Evolutionary conservation across 2,113 vertebrate species (phyloP).

Genomic region (Chloropsis hardwickii): DNA sequence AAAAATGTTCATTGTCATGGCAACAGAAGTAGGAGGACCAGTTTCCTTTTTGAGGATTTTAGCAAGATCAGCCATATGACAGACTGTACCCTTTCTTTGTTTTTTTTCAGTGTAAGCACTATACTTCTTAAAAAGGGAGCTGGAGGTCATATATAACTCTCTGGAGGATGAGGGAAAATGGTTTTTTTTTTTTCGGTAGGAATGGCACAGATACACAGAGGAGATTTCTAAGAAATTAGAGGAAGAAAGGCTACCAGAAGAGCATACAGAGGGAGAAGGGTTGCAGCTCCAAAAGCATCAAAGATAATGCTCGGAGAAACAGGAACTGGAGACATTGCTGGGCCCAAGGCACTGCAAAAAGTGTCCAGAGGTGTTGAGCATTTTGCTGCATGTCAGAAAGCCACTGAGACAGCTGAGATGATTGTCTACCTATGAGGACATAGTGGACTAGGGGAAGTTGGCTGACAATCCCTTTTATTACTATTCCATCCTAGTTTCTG

Average conservation of each 20-base stretch:
- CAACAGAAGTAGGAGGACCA: not conserved
- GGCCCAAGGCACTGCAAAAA: not conserved
- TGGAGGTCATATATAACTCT: not conserved
- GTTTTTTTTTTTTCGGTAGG: not conserved
- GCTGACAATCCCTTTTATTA: not conserved
- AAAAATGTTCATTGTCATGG: not conserved
- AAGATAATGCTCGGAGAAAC: not conserved
- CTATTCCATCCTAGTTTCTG: not conserved
- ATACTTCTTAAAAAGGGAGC: not conserved
- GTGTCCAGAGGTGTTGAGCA: not conserved
- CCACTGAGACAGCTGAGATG: not conserved
- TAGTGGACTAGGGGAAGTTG: fast-evolving
- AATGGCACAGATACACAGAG: not conserved
- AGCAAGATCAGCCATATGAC: not conserved
- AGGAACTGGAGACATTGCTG: not conserved
- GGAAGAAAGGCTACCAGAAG: not conserved
- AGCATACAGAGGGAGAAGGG: not conserved
- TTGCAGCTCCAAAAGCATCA: not conserved
- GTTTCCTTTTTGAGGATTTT: not conserved
- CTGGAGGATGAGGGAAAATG: not conserved
- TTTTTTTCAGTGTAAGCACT: not conserved
- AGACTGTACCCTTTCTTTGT: not conserved
- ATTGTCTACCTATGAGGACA: not conserved
- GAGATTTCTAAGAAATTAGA: not conserved
- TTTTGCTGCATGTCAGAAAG: not conserved